Percentiles rank a stretch among this genome's conserved stretches.
These are phyloP conservation scores for Calyptommatus sinebrachiatus DNA, from an alignment of 2,113 vertebrate genomes.

Conservation along the genomic window DNA sequence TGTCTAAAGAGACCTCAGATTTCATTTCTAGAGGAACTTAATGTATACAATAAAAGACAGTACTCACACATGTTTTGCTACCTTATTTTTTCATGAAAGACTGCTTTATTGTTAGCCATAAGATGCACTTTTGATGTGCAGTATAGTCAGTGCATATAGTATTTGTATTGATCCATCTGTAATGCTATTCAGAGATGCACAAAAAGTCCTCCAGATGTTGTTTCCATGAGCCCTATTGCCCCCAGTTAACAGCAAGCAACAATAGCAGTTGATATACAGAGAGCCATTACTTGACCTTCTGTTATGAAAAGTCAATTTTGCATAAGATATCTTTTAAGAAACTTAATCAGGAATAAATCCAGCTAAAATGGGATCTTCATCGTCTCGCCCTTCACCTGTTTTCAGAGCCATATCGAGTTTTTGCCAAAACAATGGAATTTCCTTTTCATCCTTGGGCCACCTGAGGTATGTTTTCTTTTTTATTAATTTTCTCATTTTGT, in stretches of 20 bases:
- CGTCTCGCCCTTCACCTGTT: constrained; percentile 23
- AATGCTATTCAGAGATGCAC: not conserved
- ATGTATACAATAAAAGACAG: not conserved
- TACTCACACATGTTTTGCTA: not conserved
- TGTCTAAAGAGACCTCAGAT: not conserved
- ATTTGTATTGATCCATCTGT: not conserved
- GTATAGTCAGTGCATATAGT: not conserved
- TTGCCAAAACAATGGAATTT: constrained; percentile 79
- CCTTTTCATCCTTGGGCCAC: constrained; percentile 74
- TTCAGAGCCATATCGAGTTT: constrained; percentile 64
- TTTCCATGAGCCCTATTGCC: no score
- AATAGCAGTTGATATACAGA: no score
- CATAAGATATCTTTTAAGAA: not conserved
- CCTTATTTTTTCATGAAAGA: not conserved
- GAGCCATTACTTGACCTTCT: no score
- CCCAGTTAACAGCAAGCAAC: no score
- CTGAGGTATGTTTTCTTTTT: constrained; percentile 81
- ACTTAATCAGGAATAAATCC: not conserved
- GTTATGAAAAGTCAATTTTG: not conserved
- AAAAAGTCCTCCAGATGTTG: no score
- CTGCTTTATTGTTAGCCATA: not conserved
- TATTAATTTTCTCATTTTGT: constrained; percentile 83
- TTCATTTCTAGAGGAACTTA: not conserved
- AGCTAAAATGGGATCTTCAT: constrained; percentile 20
- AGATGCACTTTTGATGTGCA: not conserved